These are phyloP conservation scores for Drosophila rufa DNA, from an alignment of 1,140 invertebrate species.

Conservation along the genomic window DNA sequence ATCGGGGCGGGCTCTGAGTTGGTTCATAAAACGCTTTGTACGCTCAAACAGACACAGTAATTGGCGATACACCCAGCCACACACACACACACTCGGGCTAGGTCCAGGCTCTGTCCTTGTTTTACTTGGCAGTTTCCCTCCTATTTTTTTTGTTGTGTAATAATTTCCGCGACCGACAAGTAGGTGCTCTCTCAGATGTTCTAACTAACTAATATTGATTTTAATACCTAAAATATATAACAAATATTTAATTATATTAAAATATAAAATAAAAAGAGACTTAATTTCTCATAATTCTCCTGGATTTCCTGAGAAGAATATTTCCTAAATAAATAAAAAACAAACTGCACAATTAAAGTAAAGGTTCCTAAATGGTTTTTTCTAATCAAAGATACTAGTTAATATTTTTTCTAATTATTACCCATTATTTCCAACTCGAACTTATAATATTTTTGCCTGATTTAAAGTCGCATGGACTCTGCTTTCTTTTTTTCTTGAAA, in stretches of 20 bases:
- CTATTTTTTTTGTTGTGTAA: not conserved
- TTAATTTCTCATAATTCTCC: no score
- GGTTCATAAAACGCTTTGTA: slow-evolving; percentile 83
- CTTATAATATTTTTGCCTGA: not conserved
- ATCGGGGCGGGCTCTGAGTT: slow-evolving; percentile 49
- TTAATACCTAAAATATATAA: no score
- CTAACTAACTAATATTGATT: no score
- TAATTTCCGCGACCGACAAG: not conserved
- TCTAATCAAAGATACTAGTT: no score
- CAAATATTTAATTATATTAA: no score
- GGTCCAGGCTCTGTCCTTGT: slow-evolving; percentile 29
- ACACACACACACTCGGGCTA: slow-evolving; percentile 15
- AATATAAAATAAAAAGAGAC: no score
- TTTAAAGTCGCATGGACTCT: not conserved
- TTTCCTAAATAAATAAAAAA: no score
- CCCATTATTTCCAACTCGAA: not conserved
- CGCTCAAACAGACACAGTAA: slow-evolving; percentile 83
- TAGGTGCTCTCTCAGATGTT: not conserved
- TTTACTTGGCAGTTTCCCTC: slow-evolving; percentile 9
- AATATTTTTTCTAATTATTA: not conserved
- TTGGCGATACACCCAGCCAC: slow-evolving; percentile 65
- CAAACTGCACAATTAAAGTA: no score
- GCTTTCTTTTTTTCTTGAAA: slow-evolving; percentile 14
- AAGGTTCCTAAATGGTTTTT: not conserved
- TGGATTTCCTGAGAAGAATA: no score